Percentiles rank a stretch among this genome's conserved stretches.
Conservation (phyloP, 2,113 vertebrate species). For the Myotis yumanensis region DNA sequence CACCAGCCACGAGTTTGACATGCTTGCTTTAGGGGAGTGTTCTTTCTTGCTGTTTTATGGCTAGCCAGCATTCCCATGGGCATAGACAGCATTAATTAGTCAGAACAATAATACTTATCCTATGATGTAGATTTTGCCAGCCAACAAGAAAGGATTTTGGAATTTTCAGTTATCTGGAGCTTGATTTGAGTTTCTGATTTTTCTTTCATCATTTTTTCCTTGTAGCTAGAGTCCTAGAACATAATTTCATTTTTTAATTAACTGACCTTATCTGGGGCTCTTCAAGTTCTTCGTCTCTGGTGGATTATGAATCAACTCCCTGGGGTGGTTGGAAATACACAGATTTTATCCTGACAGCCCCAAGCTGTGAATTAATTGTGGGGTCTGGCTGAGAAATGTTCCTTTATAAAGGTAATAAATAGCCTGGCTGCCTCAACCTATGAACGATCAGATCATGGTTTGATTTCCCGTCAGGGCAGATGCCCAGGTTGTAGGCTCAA, state of each 20-base stretch:
- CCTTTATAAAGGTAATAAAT: not conserved
- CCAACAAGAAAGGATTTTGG: not conserved
- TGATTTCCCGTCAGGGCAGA: no score
- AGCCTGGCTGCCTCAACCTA: no score
- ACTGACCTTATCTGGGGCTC: not conserved
- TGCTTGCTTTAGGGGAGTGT: no score
- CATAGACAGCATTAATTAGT: not conserved
- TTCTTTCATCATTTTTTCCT: not conserved
- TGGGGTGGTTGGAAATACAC: not conserved
- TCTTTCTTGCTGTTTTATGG: not conserved
- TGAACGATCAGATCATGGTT: no score
- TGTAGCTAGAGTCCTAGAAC: not conserved
- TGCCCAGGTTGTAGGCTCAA: no score
- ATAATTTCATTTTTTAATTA: not conserved
- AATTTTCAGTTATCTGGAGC: constrained; percentile 34
- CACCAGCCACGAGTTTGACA: no score
- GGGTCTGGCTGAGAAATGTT: not conserved
- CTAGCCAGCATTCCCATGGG: not conserved
- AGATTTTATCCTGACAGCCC: not conserved
- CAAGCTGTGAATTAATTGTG: not conserved
- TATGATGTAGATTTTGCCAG: constrained; percentile 24
- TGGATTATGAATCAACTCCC: not conserved
- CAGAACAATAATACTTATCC: not conserved
- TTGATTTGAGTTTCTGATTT: not conserved
- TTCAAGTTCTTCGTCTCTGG: not conserved